Base-by-base conservation (phyloP, 2,113 vertebrate species). In the Lontra canadensis region DNA sequence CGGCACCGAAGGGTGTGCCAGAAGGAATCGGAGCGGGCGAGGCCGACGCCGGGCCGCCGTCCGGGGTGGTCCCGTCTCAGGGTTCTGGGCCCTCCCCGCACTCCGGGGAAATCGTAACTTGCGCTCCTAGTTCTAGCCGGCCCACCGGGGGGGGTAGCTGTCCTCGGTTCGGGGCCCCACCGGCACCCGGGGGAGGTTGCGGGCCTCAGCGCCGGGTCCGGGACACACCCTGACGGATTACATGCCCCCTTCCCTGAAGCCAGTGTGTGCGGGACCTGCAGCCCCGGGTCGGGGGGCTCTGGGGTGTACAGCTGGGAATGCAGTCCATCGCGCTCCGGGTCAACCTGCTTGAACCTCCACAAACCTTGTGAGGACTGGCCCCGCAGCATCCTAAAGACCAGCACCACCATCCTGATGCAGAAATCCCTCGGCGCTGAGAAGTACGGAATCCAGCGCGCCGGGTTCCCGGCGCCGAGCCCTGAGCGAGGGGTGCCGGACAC, bases 321-420 rank as follows among this genome's bases (percentile, higher is more conserved):
- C 61, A 74, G 47, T 88, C 31, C 67, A 36, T n/a, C 4, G 17
- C n/a, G 5, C 44, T 85, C 91, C 1, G 73, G 55, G 25, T 76
- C 95, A 61, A 59, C 93, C 82, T 84, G 47, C 47, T 73, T 34
- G 44, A 42, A 89, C 52, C 15, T 59, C 36, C n/a, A 83, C 52
- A 91, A 69, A 34, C 63, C 71, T 57, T n/a, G 0, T 88, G 91
- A 97, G 42, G 92, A 94, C 74, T 82, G 29, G 7, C 97, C 83
- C 81, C 80, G 78, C 47, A 42, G 97, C 85, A 98, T 98, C 90
- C 93, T 98, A 26, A 98, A 97, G 94, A 82, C 86, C 74, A 86
- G 17, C 71, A 71, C 67, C 65, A 86, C 73, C 90, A 20, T 25
- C 29, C 7, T 61, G 69, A 73, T 71, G 85, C 80, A 88, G 55